Evolutionary conservation across 1,140 invertebrate species (phyloP), one percentile per base, ranked within the genome.

Genomic region (Eupristina koningsbergeri): DNA sequence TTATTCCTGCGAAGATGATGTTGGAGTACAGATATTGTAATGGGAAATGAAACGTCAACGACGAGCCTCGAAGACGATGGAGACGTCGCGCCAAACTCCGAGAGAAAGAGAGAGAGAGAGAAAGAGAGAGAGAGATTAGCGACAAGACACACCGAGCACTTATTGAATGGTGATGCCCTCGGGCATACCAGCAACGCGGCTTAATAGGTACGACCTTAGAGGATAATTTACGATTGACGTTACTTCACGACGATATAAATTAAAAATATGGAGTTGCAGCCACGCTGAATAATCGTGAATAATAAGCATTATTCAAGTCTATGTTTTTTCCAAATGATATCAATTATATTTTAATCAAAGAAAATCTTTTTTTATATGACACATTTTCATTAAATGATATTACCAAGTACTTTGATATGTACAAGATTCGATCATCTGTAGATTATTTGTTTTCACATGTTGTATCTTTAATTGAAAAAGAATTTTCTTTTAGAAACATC

Each of bases 201-300:
- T 31, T 82, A 67, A 82, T 76, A 29, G 80, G 58, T 82, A 82
- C 8, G 73, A n/a, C 80, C 80, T 82, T 76, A 76, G 73, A 76
- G 2, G 41, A 53, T 76, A 82, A 82, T 82, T 82, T 76, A 67
- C 80, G 73, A 63, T 26, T 50, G 58, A 76, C 58, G 73, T 31
- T 73, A 19, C 9, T 58, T 13, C 0, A 8, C 22, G 75, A 63
- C 29, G 26, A 39, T n/a, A 13, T 29, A 29, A 81, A 81, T 81
- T 61, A 75, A 81, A 61, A 74, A 74, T 75, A 75, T 22, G 29
- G 39, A 71, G 31, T 71, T 39, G 15, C 45, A 22, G 9, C 26
- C 3, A 36, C 8, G 19, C 34, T 58, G 39, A 36, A 39, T 61
- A 77, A 50, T 50, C 17, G 13, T 50, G 15, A 64, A 64, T 64